These are phyloP conservation scores for Nesidiocoris tenuis DNA, from an alignment of 2,888 invertebrate species.

Conservation along the genomic window DNA sequence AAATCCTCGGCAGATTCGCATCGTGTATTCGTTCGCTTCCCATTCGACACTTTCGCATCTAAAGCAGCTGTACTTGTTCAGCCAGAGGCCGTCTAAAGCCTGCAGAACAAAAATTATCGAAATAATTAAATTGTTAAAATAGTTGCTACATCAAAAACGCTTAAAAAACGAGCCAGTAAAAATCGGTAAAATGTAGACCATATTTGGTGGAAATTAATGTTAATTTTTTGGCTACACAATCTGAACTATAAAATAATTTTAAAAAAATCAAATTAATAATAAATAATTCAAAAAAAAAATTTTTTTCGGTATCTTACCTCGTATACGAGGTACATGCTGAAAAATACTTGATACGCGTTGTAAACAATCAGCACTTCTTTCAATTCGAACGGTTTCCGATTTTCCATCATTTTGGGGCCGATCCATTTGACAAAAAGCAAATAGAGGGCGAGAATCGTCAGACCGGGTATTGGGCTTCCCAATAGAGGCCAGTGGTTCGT, in stretches of 20 bases:
- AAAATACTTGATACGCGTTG: slow-evolving; percentile 60
- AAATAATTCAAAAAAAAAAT: no score
- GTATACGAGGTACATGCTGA: slow-evolving; percentile 68
- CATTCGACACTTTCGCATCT: slow-evolving; percentile 53
- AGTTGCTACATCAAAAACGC: no score
- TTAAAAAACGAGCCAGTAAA: no score
- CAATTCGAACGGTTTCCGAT: slow-evolving; percentile 58
- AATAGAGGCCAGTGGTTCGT: slow-evolving; percentile 60
- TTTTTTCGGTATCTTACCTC: no score
- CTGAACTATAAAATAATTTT: no score
- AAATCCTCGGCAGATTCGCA: slow-evolving; percentile 55
- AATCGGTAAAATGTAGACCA: no score
- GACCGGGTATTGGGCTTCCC: slow-evolving; percentile 58
- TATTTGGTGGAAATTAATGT: no score
- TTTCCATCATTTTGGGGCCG: slow-evolving; percentile 60
- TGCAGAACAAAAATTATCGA: slow-evolving; percentile 43
- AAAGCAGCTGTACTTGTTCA: slow-evolving; percentile 53
- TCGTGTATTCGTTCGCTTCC: slow-evolving; percentile 51
- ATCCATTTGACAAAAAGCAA: slow-evolving; percentile 56
- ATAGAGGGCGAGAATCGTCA: slow-evolving; percentile 58
- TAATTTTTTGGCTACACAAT: no score
- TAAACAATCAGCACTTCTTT: slow-evolving; percentile 58
- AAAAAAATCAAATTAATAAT: no score
- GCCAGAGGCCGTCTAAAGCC: slow-evolving; percentile 53
- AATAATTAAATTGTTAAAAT: no score